Conservation (phyloP, 1,140 invertebrate genomes). For the Stegodyphus dumicola region DNA sequence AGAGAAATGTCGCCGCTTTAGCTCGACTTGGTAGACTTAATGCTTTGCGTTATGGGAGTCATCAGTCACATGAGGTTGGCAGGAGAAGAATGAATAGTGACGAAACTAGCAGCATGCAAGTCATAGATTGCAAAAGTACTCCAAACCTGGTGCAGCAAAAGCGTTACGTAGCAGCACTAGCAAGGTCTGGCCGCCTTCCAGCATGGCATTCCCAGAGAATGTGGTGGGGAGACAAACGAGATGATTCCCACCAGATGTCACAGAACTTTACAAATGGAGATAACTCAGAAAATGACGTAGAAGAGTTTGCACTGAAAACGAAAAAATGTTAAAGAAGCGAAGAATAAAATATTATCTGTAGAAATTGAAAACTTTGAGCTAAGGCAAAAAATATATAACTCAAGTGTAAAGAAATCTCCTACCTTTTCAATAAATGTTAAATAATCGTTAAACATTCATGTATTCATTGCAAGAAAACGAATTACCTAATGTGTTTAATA, state of each 20-base stretch:
- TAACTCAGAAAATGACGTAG: no score
- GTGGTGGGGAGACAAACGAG: slow-evolving; percentile 44
- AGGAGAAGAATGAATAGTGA: slow-evolving; percentile 21
- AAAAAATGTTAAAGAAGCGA: no score
- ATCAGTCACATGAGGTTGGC: slow-evolving; percentile 17
- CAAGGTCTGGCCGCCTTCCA: slow-evolving; percentile 42
- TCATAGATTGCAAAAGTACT: neutral
- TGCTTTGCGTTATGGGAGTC: slow-evolving; percentile 16
- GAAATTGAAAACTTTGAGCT: no score
- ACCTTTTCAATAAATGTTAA: no score
- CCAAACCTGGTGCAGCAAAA: slow-evolving; percentile 17
- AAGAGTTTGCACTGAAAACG: no score
- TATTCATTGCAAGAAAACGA: no score
- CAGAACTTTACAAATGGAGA: no score
- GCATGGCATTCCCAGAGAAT: slow-evolving; percentile 53
- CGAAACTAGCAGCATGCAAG: neutral
- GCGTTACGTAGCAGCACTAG: slow-evolving; percentile 53
- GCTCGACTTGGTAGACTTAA: slow-evolving; percentile 39
- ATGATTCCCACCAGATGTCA: neutral
- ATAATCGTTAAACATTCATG: no score
- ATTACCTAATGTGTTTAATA: no score
- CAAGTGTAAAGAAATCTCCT: no score
- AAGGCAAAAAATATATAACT: no score
- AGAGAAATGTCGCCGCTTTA: slow-evolving; percentile 46
- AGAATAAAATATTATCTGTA: no score